Evolutionary conservation across 2,113 vertebrate species (phyloP), one percentile per base, ranked within the genome.

Genomic region (Atherinomorus stipes): DNA sequence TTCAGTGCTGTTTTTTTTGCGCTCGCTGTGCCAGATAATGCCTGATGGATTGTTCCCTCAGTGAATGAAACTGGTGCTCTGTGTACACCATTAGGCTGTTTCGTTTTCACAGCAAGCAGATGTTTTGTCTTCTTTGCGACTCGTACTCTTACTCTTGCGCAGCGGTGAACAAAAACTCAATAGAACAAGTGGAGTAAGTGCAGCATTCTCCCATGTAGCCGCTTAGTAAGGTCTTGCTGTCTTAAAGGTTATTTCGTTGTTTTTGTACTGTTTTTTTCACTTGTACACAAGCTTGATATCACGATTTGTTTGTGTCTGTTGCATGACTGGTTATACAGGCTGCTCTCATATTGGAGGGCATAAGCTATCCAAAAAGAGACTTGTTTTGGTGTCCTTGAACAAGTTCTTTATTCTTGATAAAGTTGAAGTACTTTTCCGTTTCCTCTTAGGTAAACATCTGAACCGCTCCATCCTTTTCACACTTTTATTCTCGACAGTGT

Each of bases 71-170:
- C 85, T 47, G 72, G 25, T 65, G 60, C 72, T 83, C 83, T 65
- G 87, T 78, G 85, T 76, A 76, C 76, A 56, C 88, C 90, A 90
- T 88, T 85, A 91, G 87, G 79, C 81, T 64, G 70, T 85, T 90
- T 89, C 71, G 83, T 88, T 90, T 92, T 78, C 81, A 77, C 81
- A 85, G 79, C 80, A 9, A 81, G 82, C 82, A 85, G 85, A 85
- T 83, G 79, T 87, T 90, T 89, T 87, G 86, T 84, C 81, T 77
- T 82, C 80, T 80, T 82, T 62, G 71, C 77, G 44, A 59, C 83
- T 64, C 69, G 16, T 47, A 60, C 67, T 75, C 83, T 71, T 58
- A 67, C 60, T 34, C 65, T 58, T 72, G 73, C 83, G 42, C 62
- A 25, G 68, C 49, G 19, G 50, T 50, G 65, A 78, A 78, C 53